phyloP scores from a whole-genome alignment of 64 coral and sea anemone species.

The Montipora sp. region DNA sequence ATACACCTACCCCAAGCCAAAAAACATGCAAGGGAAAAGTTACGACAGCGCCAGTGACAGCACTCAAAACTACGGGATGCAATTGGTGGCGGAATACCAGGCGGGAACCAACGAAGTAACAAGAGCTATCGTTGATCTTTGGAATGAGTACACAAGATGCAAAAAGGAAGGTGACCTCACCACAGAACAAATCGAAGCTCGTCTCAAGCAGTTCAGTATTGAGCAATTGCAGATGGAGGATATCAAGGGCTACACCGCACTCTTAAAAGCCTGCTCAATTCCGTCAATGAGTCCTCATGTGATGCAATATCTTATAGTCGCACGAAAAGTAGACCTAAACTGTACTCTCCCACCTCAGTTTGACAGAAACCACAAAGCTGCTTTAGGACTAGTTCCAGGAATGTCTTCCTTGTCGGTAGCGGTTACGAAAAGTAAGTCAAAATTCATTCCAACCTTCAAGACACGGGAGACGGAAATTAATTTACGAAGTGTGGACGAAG shows the following conservation, averaged over 20 bases:
- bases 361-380: not conserved
- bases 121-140: slow-evolving; percentile 57
- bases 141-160: not conserved
- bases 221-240: slow-evolving; percentile 23
- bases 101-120: slow-evolving; percentile 67
- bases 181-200: not conserved
- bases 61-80: no score
- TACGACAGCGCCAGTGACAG: no score
- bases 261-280: slow-evolving; percentile 70
- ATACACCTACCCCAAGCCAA: no score
- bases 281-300: slow-evolving; percentile 39
- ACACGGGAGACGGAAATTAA: not conserved
- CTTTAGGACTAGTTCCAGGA: slow-evolving; percentile 17
- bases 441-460: slow-evolving; percentile 9
- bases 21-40: no score
- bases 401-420: slow-evolving; percentile 58
- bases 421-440: slow-evolving; percentile 26
- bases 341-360: slow-evolving; percentile 15
- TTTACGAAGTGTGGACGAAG: not conserved
- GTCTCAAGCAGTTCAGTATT: not conserved
- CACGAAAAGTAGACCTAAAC: slow-evolving; percentile 61
- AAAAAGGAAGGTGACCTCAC: slow-evolving; percentile 30
- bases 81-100: not conserved
- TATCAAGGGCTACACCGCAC: slow-evolving; percentile 61
- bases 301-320: slow-evolving; percentile 45